A percentile compares a stretch with the other conserved stretches of the same genome.
Conservation (phyloP, 2,888 invertebrate genomes). For the Baccha elongata region DNA sequence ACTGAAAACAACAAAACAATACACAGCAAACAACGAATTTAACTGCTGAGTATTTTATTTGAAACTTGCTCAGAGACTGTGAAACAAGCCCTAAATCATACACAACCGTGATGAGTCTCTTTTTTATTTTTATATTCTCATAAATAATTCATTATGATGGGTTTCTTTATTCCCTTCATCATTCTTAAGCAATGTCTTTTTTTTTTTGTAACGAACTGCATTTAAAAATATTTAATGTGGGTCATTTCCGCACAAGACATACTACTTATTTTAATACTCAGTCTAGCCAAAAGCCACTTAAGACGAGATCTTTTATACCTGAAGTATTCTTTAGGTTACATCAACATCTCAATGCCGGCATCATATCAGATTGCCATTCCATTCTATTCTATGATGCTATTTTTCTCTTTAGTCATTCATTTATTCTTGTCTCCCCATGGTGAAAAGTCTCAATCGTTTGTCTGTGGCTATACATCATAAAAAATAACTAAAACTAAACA, state of each 20-base stretch:
- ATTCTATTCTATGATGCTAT: background rate
- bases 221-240: background rate
- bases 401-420: slow-evolving; percentile 7
- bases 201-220: too few relatives aligned
- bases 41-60: too few relatives aligned
- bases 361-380: background rate
- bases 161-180: too few relatives aligned
- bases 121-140: too few relatives aligned
- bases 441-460: slow-evolving; percentile 1
- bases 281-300: slow-evolving; percentile 9
- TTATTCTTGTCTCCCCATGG: slow-evolving; percentile 23
- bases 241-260: background rate
- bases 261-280: background rate
- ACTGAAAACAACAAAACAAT: too few relatives aligned
- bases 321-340: slow-evolving; percentile 13
- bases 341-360: background rate
- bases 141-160: too few relatives aligned
- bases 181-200: too few relatives aligned
- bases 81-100: too few relatives aligned
- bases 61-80: too few relatives aligned
- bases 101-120: too few relatives aligned
- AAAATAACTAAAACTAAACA: background rate
- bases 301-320: background rate
- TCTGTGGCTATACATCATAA: background rate
- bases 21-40: too few relatives aligned